A percentile compares a stretch with the other conserved stretches of the same genome.
These are phyloP conservation scores for Serinus canaria DNA, from an alignment of 2,113 vertebrate species.

Conservation along the genomic window DNA sequence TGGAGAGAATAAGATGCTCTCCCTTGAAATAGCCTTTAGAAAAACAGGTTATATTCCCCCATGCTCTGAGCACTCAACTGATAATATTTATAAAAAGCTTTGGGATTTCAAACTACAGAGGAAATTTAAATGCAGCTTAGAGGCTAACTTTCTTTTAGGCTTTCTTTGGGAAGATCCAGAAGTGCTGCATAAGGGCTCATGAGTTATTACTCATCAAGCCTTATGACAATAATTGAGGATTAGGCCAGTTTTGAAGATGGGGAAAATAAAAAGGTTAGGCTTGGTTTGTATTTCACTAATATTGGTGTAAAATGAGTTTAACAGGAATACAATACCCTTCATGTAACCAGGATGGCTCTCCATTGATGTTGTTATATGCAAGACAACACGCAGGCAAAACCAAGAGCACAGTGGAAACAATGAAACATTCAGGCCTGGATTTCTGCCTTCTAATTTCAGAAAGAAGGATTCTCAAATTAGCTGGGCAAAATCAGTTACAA, in stretches of 20 bases:
- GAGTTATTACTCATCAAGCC: not conserved
- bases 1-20: not conserved
- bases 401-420: not conserved
- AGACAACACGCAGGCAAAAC: not conserved
- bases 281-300: not conserved
- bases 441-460: not conserved
- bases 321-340: not conserved
- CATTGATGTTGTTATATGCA: not conserved
- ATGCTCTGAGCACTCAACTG: not conserved
- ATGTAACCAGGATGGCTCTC: not conserved
- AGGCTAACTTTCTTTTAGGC: not conserved
- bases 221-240: not conserved
- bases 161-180: not conserved
- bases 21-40: not conserved
- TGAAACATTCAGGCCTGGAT: not conserved
- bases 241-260: not conserved
- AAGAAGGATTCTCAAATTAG: not conserved
- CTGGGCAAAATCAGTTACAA: not conserved
- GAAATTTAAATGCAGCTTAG: not conserved
- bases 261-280: not conserved
- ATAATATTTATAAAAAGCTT: not conserved
- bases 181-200: not conserved
- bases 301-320: not conserved
- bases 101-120: not conserved
- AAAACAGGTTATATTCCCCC: not conserved